Evolutionary conservation across 2,888 invertebrate genomes (phyloP), one percentile per base, ranked within the genome.

Genomic region (Pristionchus arcanus): DNA sequence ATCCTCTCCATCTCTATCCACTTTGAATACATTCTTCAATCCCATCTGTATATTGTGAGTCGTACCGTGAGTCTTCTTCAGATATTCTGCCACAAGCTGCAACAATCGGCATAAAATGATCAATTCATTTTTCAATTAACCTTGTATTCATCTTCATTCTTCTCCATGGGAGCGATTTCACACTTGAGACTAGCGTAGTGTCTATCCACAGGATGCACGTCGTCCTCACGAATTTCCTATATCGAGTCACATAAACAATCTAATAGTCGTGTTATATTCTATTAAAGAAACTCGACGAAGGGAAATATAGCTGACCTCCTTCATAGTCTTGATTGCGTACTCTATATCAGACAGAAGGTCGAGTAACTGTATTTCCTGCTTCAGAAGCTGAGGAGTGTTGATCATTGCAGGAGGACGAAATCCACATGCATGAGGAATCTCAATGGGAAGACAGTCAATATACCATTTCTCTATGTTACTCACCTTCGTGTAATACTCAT

Each of bases 11-110:
- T 95, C 92, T 91, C 95, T 96, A 31, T 93, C 91, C 59, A 95
- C 93, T 21, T 92, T 92, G 93, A 95, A 96, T 19, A 96, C 94
- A 86, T 96, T 95, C 25, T 94, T 83, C 13, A 96, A 91, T 90
- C 95, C 96, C 90, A 98, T 96, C 0, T 96, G 96, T 95, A 97
- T 98, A 91, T 96, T 96, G 95, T 99, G 99, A 0, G 99, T 99
- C 9, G 97, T 96, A 0, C 97, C 99, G 96, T 99, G 98, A 0
- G 98, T 99, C 94, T 98, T 99, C 93, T 96, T 96, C 0, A 98
- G 97, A 95, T 98, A 99, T 86, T 97, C 96, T 86, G 96, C 93
- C 31, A 99, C 96, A 90, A 97, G 95, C 42, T 96, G 92, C 71
- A 93, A 93, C 15, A n/a, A 49, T 34, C 5, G 63, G 19, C 34